phyloP scores from a whole-genome alignment of 2,888 invertebrate genomes.

The Tinea pellionella region DNA sequence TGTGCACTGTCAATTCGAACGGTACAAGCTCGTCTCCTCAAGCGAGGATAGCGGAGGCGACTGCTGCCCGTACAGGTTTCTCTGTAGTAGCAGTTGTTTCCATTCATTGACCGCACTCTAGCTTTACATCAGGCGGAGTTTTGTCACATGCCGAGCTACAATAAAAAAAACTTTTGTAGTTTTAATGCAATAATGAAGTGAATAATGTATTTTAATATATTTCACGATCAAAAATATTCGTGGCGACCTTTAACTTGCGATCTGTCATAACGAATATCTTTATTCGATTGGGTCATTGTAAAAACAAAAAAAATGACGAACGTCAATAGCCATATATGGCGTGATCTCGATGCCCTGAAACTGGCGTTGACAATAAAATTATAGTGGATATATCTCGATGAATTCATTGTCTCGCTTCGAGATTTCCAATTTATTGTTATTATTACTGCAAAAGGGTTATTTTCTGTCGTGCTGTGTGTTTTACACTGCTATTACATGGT shows the following conservation, averaged over 20 bases:
- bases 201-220: constrained; percentile 54
- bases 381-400: constrained; percentile 17
- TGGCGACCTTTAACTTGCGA: constrained; percentile 43
- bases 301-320: constrained; percentile 40
- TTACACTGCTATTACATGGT: constrained; percentile 9
- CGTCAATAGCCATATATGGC: constrained; percentile 42
- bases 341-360: constrained; percentile 20
- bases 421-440: constrained; percentile 13
- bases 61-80: too few species aligned
- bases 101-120: too few species aligned
- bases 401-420: constrained; percentile 37
- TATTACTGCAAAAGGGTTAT: constrained; percentile 7
- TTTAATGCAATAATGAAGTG: too few species aligned
- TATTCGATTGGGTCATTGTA: constrained; percentile 22
- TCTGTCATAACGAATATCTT: constrained; percentile 45
- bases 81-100: too few species aligned
- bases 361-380: constrained; percentile 46
- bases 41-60: too few species aligned
- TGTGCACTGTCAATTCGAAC: too few species aligned
- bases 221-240: constrained; percentile 58
- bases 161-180: too few species aligned
- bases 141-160: too few species aligned
- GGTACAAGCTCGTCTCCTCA: too few species aligned
- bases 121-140: too few species aligned
- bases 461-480: constrained; percentile 10